Conservation (phyloP, 35 echinoderm and acorn worm genomes). For the Diadema setosum region DNA sequence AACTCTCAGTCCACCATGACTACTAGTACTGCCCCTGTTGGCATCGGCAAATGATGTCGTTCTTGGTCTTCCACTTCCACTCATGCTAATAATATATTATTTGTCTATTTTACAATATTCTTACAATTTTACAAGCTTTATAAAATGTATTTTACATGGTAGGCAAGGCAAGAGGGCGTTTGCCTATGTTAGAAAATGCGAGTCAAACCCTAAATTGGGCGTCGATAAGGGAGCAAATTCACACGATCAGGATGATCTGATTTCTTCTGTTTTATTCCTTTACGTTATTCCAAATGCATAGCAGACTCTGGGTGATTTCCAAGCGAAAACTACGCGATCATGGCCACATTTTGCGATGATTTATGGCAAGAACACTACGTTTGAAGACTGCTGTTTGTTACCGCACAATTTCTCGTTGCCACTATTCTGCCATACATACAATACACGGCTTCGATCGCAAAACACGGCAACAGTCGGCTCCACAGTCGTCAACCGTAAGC, state of each 20-base stretch:
- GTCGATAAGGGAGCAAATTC: not conserved
- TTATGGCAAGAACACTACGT: slow-evolving; percentile 1
- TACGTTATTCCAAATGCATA: slow-evolving; percentile 17
- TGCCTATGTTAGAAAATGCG: slow-evolving; percentile 9
- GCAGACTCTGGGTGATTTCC: not conserved
- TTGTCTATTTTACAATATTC: slow-evolving; percentile 15
- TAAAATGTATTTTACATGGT: slow-evolving; percentile 26
- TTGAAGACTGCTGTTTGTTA: not conserved
- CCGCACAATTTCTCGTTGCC: slow-evolving; percentile 7
- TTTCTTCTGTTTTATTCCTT: slow-evolving; percentile 5
- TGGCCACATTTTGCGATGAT: not conserved
- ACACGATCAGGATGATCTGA: not conserved
- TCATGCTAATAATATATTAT: slow-evolving; percentile 36
- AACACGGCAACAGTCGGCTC: slow-evolving; percentile 10
- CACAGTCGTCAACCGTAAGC: not conserved
- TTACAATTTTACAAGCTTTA: not conserved
- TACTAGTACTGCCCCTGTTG: slow-evolving; percentile 83
- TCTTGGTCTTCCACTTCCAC: slow-evolving; percentile 99
- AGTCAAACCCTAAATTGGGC: slow-evolving; percentile 2
- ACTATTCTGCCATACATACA: slow-evolving; percentile 23
- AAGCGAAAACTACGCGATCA: not conserved
- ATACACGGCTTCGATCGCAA: slow-evolving; percentile 16
- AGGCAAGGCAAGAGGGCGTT: slow-evolving; percentile 21
- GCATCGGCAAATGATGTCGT: slow-evolving; percentile 99
- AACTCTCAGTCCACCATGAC: slow-evolving; percentile 97